Evolutionary conservation across 1,140 invertebrate species (phyloP), one percentile per base, ranked within the genome.

Genomic region (Gonatopus flavifemur): DNA sequence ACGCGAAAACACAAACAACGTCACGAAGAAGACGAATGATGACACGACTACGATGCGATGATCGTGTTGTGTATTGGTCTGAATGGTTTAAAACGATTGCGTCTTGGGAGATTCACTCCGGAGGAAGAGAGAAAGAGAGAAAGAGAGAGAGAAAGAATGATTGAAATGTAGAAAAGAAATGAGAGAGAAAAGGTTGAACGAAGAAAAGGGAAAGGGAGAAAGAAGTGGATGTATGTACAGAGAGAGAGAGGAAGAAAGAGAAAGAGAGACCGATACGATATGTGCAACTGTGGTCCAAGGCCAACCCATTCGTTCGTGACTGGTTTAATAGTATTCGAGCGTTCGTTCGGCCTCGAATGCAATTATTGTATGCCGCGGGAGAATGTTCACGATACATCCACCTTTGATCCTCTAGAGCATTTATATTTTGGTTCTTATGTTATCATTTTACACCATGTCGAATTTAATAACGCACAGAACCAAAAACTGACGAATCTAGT

Each of bases 281-380:
- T 65, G 63, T 70, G 63, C 65, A 68, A 72, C 67, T 69, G 62
- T 64, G 62, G 65, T 61, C 61, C 68, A 72, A 72, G 70, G 70
- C n/a, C n/a, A n/a, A n/a, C n/a, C 66, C 68, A 66, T 41, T 61
- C 63, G 62, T 68, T 72, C 70, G 63, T 68, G 68, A 72, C 66
- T 70, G 65, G 62, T 70, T 69, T 72, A 72, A 69, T 72, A 62
- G 63, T 65, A 66, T 70, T 64, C 62, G 54, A 54, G 53, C 59
- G n/a, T n/a, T n/a, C n/a, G n/a, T 49, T 46, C 54, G 57, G 57
- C 57, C 62, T 62, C 57, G 55, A 53, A 49, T 64, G 65, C 66
- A 70, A 72, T 72, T 72, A 69, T 66, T 67, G 69, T 72, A 64
- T 58, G 49, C 37, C 62, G 49, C n/a, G n/a, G 52, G 57, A 54